Base-by-base conservation (phyloP, 2,888 invertebrate genomes). In the Nomada hirtipes region DNA sequence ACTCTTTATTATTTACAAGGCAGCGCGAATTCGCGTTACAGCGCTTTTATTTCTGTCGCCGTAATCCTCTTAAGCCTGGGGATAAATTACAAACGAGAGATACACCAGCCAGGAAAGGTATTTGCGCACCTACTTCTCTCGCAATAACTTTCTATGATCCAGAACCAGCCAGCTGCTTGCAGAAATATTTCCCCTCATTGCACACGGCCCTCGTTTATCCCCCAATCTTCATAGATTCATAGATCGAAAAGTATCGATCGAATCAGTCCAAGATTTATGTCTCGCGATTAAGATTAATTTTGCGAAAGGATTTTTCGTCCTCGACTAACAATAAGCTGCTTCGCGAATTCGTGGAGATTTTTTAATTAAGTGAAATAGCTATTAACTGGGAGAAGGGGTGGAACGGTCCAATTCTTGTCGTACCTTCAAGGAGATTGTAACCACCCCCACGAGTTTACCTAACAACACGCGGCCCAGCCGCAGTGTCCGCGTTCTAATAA, bases 401-500 rank as follows among this genome's bases (percentile, higher is more conserved):
- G 18, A 52, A 13, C 53, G 29, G 79, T 72, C 63, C 68, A 63
- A 76, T 80, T 72, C 60, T 63, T 67, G 79, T 75, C 74, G 71
- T 53, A 26, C 61, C 52, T 60, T 60, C 63, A 67, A 79, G 79
- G 61, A 72, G 68, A 79, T 79, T 67, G 65, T 57, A 71, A 29
- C 29, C 13, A 59, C 44, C n/a, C 50, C n/a, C 59, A 52, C 52
- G 64, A 71, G 79, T 79, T 76, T 79, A 75, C 64, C 64, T 72
- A 64, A 76, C 78, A 15, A 73, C 20, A 73, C 72, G 26, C 50
- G 44, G 26, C 50, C 52, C 26, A 50, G 47, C 69, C 69, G 73
- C 75, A 69, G 71, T 68, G 79, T 82, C 71, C 79, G 82, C 60
- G 78, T 71, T 83, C 78, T 78, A 78, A 83, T 83, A 83, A 82